Base-by-base conservation (phyloP, 1,140 invertebrate species). In the Arctopsyche grandis region DNA sequence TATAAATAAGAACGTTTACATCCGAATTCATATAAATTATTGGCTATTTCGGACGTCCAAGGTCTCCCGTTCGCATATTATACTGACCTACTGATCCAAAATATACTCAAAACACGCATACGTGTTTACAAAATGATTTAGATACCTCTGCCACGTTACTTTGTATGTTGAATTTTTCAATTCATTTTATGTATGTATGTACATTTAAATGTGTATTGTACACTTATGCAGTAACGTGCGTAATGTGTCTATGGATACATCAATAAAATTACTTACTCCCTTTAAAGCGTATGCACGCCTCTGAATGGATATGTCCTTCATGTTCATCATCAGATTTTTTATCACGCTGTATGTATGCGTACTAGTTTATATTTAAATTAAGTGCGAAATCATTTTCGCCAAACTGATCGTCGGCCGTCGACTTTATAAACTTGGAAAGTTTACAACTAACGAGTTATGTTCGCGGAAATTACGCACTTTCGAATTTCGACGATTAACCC, bases 21-120 rank as follows among this genome's bases (percentile, higher is more conserved):
- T 74, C 46, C 24, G 71, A 29, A 56, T 56, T 74, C 74, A 76
- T 44, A 76, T 76, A 76, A 76, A 63, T 63, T 76, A 63, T 76
- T 66, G 26, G 58, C 52, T 76, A 76, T 76, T 76, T 76, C 56
- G 29, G 56, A 63, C 3, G 19, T 7, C 43, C 74, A 76, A 76
- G 74, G 74, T 76, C 74, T 76, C 60, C 56, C 74, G 29, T 76
- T 58, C 60, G 63, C 48, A 76, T 63, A 76, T 76, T 63, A 76
- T 76, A 48, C 74, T 76, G 74, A 76, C 74, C 74, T 76, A 76
- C 56, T 76, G 74, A 63, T 76, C 74, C 56, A 52, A 74, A 56
- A 74, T 74, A 74, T 74, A 21, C 52, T 43, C 70, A 16, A 52
- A 21, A 56, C 70, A 26, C 74, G 19, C 52, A 63, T 24, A 24